Conservation (phyloP, 2,797 vertebrate genomes). For the Danio kyathit region DNA sequence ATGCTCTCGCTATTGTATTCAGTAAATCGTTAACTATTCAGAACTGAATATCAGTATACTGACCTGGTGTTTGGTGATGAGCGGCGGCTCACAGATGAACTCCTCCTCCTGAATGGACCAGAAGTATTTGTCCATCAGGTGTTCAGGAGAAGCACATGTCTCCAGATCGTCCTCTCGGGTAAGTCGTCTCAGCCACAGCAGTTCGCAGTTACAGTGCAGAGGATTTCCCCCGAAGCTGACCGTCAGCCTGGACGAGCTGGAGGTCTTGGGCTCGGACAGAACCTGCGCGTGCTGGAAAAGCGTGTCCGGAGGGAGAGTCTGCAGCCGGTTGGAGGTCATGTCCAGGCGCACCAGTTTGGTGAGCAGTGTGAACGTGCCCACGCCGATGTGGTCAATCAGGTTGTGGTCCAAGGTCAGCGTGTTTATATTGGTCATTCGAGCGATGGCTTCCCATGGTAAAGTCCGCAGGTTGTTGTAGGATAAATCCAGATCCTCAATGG, state of each 20-base stretch:
- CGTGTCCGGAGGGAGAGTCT: constrained; percentile 90
- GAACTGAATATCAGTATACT: no score
- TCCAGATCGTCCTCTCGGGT: constrained; percentile 91
- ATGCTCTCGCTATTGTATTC: no score
- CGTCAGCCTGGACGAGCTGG: constrained; percentile 80
- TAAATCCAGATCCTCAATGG: constrained; percentile 94
- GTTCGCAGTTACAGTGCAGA: constrained; percentile 93
- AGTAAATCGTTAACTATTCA: no score
- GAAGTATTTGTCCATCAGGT: constrained; percentile 92
- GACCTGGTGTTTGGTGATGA: constrained; percentile 86
- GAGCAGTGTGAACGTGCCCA: constrained; percentile 89
- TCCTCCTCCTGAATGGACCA: constrained; percentile 97
- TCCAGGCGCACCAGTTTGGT: constrained; percentile 92
- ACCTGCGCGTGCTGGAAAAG: constrained; percentile 90
- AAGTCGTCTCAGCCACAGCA: constrained; percentile 91
- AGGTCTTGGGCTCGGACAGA: constrained; percentile 76
- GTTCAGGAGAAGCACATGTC: constrained; percentile 92
- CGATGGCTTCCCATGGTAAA: constrained; percentile 94
- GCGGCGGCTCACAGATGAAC: constrained; percentile 89
- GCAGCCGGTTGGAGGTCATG: constrained; percentile 93
- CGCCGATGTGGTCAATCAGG: constrained; percentile 89
- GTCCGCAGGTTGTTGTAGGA: constrained; percentile 93
- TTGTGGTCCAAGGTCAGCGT: constrained; percentile 95
- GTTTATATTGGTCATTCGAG: constrained; percentile 92
- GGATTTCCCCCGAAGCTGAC: constrained; percentile 96